Conservation (phyloP, 2,797 vertebrate species). For the Staurois parvus region DNA sequence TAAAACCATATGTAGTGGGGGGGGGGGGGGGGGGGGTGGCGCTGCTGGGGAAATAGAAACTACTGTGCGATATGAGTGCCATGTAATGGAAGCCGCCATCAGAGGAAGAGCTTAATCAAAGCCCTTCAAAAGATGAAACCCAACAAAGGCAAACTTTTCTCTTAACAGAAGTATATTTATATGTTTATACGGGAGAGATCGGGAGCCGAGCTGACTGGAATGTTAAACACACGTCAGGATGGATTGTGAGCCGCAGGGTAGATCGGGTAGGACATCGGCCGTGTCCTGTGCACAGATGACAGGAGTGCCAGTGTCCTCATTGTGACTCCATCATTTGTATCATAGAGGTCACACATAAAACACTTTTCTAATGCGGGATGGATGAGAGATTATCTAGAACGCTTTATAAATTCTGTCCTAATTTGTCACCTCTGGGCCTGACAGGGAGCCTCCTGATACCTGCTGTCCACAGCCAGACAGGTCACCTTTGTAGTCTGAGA, state of each 20-base stretch:
- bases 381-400: slow-evolving; percentile 14
- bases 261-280: slow-evolving; percentile 28
- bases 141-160: slow-evolving; percentile 29
- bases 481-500: neutral
- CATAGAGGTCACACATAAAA: slow-evolving; percentile 30
- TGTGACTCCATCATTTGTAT: slow-evolving; percentile 46
- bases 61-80: neutral
- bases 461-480: neutral
- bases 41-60: slow-evolving; percentile 14
- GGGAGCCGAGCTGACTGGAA: slow-evolving; percentile 28
- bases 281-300: slow-evolving; percentile 15
- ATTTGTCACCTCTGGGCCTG: neutral
- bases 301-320: slow-evolving; percentile 23
- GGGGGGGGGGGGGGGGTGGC: slow-evolving; percentile 12
- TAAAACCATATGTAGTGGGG: slow-evolving; percentile 22
- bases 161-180: slow-evolving; percentile 16
- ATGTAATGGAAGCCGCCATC: slow-evolving; percentile 29
- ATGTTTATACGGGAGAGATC: slow-evolving; percentile 13
- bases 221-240: slow-evolving; percentile 23
- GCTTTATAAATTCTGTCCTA: neutral
- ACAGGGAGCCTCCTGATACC: neutral
- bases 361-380: neutral
- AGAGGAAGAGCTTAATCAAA: slow-evolving; percentile 48
- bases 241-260: slow-evolving; percentile 8
- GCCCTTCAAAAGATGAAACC: slow-evolving; percentile 35